Base-by-base conservation (phyloP, 2,888 invertebrate genomes). In the Griposia aprilina region DNA sequence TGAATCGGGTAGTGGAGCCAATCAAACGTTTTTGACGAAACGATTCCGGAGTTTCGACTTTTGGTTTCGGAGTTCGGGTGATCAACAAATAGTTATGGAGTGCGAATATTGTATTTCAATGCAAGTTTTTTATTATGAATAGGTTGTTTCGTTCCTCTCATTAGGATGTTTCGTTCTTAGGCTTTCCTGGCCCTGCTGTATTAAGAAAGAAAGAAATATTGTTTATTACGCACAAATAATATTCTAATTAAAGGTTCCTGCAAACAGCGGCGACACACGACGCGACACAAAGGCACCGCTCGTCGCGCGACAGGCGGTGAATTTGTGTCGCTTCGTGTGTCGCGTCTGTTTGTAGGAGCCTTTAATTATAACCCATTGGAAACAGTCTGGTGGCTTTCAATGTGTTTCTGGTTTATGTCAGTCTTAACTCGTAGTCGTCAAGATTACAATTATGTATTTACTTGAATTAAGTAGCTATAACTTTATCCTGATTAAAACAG, bases 1-100 rank as follows among this genome's bases (percentile, higher is more conserved):
- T 74, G 81, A 67, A 81, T 63, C 57, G 65, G 55, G 67, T 86
- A 83, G 80, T 62, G 76, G 62, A 78, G 74, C 71, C 83, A 78
- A 84, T 84, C 86, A 57, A 78, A 82, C 60, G 62, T 41, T 71
- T 79, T 83, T 79, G 52, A 81, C 67, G 84, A 68, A 70, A 68
- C 72, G 60, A 79, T 84, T 84, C 30, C 67, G 13, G 20, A 59
- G 57, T 63, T 69, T 15, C 20, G 15, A 82, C 62, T 80, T 76
- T 52, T 50, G 55, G 52, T 78, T 71, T 79, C 48, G 15, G 48
- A 55, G 30, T 67, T 79, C 17, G 20, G n/a, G 57, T 62, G 30
- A 68, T 59, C 50, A 62, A 55, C 59, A 79, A 63, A 55, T 59
- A n/a, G 48, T 48, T 36, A 52, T 52, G 17, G 3, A 4, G 17